Base-by-base conservation (phyloP, 2,797 vertebrate species). In the Phoxinus dragarum region DNA sequence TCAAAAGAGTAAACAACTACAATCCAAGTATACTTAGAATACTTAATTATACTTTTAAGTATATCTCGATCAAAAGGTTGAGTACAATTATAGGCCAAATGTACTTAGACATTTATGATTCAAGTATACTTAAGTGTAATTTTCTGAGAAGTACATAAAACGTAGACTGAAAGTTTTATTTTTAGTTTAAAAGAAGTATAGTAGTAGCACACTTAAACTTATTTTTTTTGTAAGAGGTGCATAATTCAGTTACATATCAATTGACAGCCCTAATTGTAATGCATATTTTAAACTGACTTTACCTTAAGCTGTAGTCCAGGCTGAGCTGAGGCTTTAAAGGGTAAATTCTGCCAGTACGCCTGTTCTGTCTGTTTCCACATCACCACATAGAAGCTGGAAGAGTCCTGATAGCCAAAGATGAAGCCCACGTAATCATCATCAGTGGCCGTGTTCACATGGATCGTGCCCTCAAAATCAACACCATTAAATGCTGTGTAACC, bases 301-400 rank as follows among this genome's bases (percentile, higher is more conserved):
- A 97, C 97, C 96, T 98, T 98, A 79, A 98, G 97, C 92, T 98
- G 98, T 81, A 99, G 94, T 14, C 96, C 96, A 0, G 97, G 96
- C 88, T 96, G 94, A 0, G 97, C 98, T 54, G 90, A 93, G n/a
- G 98, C 97, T 0, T 94, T 94, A 94, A 99, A 98, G 0, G 98
- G 98, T 0, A 94, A 89, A 2, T 96, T 94, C 93, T 98, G 98
- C 98, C 98, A 99, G 92, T 99, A 99, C 0, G 94, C 94, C 94
- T 99, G 98, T 90, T 97, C 96, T 0, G 95, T 98, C 92, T 99
- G 98, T 84, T 99, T 99, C 98, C 98, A 99, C 98, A 98, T 98
- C 90, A 99, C 97, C 92, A 98, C 97, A 0, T 99, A 99, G 94
- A 99, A 99, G 84, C 96, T 97, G 85, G 97, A 96, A 0, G 97